These are phyloP conservation scores for Drosophila ananassae DNA, from an alignment of 1,140 invertebrate genomes.

Conservation along the genomic window DNA sequence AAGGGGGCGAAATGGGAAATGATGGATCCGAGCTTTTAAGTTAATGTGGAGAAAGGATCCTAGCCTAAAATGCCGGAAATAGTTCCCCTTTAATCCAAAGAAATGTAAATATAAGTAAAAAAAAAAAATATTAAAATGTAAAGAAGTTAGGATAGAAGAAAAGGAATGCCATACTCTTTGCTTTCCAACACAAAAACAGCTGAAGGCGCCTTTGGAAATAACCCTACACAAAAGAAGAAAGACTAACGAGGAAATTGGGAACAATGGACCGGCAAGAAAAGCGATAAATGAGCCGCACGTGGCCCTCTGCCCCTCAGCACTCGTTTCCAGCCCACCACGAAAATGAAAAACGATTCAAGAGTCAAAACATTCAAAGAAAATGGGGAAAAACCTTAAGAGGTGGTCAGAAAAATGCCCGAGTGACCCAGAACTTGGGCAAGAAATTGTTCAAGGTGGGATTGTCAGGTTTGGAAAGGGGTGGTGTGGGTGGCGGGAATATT, in stretches of 20 bases:
- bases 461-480: neutral
- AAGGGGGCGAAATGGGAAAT: conserved; percentile 9
- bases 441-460: conserved; percentile 22
- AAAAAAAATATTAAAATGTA: neutral
- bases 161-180: neutral
- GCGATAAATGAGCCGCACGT: conserved; percentile 16
- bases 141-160: no score
- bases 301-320: neutral
- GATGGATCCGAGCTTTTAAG: conserved; percentile 14
- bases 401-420: conserved; percentile 44
- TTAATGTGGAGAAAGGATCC: conserved; percentile 6
- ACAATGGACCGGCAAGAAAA: conserved; percentile 39
- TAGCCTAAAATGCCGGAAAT: neutral
- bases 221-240: conserved; percentile 19
- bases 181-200: conserved; percentile 9
- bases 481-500: neutral
- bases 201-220: conserved; percentile 25
- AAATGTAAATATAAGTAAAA: neutral
- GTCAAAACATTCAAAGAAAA: conserved; percentile 18
- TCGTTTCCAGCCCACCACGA: conserved; percentile 6
- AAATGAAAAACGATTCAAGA: conserved; percentile 47
- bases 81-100: neutral
- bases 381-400: conserved; percentile 41
- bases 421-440: conserved; percentile 71
- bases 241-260: conserved; percentile 28